Conservation (phyloP, 2,797 vertebrate species). For the Cossypha dichroa region DNA sequence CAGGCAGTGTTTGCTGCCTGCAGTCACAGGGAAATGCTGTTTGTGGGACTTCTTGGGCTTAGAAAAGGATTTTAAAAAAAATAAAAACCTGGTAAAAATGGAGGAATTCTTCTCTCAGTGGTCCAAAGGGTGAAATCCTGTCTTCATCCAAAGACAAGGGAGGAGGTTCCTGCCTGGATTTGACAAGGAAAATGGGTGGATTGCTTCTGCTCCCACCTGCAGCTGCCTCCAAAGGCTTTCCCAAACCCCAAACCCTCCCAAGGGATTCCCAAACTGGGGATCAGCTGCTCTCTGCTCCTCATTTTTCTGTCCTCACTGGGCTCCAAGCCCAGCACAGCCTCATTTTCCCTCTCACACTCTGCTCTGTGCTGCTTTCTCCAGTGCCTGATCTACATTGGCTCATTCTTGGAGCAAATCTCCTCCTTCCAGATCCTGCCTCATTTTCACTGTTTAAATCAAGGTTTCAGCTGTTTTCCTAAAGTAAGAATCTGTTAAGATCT, state of each 20-base stretch:
- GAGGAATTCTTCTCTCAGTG: neutral
- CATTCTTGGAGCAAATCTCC: neutral
- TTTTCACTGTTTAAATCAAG: neutral
- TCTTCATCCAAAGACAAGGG: fast-evolving
- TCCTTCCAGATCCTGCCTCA: neutral
- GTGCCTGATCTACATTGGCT: fast-evolving
- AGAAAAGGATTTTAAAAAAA: neutral
- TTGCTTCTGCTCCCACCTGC: neutral
- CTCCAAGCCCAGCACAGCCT: neutral
- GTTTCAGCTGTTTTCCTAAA: neutral
- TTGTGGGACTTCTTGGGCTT: neutral
- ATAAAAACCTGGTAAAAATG: neutral
- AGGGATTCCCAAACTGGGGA: neutral
- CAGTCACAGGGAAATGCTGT: neutral
- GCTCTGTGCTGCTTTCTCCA: neutral
- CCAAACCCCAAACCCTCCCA: no score
- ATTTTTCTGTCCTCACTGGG: fast-evolving
- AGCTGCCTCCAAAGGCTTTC: neutral
- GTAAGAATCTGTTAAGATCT: neutral
- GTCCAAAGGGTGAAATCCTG: no score
- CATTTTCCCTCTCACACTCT: neutral
- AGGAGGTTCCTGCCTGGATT: neutral
- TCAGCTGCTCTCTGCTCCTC: neutral
- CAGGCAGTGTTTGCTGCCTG: neutral
- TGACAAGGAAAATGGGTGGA: neutral